Evolutionary conservation across 2,888 invertebrate species (phyloP).

Genomic region (Megastigmus dorsalis): DNA sequence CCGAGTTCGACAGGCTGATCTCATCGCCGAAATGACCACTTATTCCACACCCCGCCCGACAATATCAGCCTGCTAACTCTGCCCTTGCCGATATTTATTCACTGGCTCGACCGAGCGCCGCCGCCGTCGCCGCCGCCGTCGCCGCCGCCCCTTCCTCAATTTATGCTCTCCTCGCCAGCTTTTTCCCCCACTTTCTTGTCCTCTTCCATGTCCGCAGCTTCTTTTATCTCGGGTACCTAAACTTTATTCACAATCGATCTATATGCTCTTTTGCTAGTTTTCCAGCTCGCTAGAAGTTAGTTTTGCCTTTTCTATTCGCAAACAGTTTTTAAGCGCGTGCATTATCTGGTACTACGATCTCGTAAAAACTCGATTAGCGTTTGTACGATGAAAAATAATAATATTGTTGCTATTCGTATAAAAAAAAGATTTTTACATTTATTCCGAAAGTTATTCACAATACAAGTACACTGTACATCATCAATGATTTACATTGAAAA

Average conservation of each 20-base stretch:
- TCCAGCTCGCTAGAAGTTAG: no score
- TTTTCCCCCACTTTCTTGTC: not conserved
- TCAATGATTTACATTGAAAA: no score
- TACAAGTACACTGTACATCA: no score
- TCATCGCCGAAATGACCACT: constrained; percentile 74
- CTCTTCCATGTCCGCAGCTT: not conserved
- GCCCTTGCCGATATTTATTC: constrained; percentile 59
- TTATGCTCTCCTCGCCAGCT: not conserved
- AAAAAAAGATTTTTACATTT: no score
- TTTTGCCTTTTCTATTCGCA: no score
- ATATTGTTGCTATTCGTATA: no score
- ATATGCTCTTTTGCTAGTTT: no score
- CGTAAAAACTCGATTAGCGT: no score
- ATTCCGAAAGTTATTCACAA: no score
- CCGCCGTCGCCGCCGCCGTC: not conserved
- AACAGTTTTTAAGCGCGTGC: no score
- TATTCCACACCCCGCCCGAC: constrained; percentile 72
- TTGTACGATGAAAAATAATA: no score
- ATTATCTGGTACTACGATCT: no score
- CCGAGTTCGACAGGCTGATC: constrained; percentile 75
- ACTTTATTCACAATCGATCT: not conserved
- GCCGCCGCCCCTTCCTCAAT: not conserved
- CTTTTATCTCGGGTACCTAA: not conserved
- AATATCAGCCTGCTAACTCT: constrained; percentile 75
- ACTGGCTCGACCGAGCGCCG: not conserved